phyloP scores from a whole-genome alignment of 2,797 vertebrate genomes.

The Poecile montanus region DNA sequence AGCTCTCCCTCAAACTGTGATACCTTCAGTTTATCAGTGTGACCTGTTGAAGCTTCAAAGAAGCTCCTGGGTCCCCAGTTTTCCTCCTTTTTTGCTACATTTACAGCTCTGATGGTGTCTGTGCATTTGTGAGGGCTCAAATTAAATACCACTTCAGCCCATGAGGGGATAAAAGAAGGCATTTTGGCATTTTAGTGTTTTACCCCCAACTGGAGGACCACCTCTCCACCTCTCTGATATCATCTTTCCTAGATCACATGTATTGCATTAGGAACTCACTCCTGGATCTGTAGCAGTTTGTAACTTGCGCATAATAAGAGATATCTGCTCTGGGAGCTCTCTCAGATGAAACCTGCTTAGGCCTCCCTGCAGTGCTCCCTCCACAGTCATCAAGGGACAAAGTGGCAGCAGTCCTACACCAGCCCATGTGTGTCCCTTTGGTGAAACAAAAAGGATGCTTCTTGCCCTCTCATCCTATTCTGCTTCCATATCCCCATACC shows the following conservation, averaged over 20 bases:
- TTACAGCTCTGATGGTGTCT: not conserved
- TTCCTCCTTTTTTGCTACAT: not conserved
- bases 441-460: not conserved
- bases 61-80: not conserved
- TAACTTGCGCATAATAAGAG: not conserved
- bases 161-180: rapidly evolving
- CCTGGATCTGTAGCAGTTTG: not conserved
- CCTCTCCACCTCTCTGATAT: not conserved
- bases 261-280: not conserved
- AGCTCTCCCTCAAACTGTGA: rapidly evolving
- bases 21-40: not conserved
- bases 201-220: not conserved
- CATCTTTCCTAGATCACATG: rapidly evolving
- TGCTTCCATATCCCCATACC: not conserved
- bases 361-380: not conserved
- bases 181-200: not conserved
- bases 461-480: not conserved
- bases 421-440: rapidly evolving
- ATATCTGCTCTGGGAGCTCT: not conserved
- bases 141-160: not conserved
- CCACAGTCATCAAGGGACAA: not conserved
- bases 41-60: not conserved
- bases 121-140: not conserved
- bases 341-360: not conserved
- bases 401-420: rapidly evolving